Evolutionary conservation across 2,888 invertebrate species (phyloP).

Genomic region (Leptinotarsa haldemani): DNA sequence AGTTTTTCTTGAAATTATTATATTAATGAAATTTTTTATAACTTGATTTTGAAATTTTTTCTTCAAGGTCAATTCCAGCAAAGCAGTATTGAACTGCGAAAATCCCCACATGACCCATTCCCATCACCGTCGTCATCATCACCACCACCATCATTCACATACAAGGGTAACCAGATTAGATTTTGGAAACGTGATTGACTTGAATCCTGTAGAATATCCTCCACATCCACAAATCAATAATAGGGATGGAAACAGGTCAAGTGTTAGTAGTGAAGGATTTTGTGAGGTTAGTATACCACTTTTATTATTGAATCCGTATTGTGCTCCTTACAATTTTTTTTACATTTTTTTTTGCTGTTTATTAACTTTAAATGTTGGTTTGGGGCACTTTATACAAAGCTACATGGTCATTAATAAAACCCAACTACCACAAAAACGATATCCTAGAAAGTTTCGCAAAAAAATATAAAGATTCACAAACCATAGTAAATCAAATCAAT

Average conservation of each 20-base stretch:
- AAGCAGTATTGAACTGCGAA: constrained; percentile 85
- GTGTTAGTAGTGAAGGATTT: constrained; percentile 95
- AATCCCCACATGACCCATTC: constrained; percentile 56
- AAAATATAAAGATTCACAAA: too few relatives aligned
- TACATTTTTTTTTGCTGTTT: background rate
- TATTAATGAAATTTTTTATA: background rate
- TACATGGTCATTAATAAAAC: too few relatives aligned
- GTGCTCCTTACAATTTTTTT: background rate
- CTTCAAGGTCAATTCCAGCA: constrained; percentile 77
- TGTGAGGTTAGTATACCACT: constrained; percentile 75
- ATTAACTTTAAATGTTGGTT: too few relatives aligned
- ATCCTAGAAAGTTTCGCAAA: too few relatives aligned
- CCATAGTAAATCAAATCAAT: too few relatives aligned
- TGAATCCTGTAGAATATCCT: constrained; percentile 60
- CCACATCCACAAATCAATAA: constrained; percentile 65
- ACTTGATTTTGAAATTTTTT: background rate
- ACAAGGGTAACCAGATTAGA: constrained; percentile 63
- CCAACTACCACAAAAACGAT: too few relatives aligned
- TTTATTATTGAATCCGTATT: too few relatives aligned
- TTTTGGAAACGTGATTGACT: constrained; percentile 65
- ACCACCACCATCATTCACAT: constrained; percentile 65
- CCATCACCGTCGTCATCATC: constrained; percentile 67
- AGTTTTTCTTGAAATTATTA: too few relatives aligned
- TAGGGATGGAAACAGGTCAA: constrained; percentile 87
- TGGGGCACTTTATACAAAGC: too few relatives aligned